A percentile compares a stretch with the other conserved stretches of the same genome.
Evolutionary conservation across 2,888 invertebrate species (phyloP).

Genomic region (Lasioglossum malachurum): DNA sequence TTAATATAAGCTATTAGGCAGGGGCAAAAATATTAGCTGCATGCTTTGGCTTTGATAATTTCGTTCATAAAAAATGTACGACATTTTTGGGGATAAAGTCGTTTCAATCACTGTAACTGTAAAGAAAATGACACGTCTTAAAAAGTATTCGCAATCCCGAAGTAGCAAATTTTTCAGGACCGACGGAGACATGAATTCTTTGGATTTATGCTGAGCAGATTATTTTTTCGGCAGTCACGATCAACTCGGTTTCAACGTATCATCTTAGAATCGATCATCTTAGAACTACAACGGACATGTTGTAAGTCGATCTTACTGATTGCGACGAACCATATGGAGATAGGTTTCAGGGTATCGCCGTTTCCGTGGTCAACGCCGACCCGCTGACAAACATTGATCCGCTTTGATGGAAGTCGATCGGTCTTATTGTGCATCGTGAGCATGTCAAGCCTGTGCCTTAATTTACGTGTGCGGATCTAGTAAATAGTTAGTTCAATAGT

Average conservation of each 20-base stretch:
- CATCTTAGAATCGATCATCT: constrained; percentile 28
- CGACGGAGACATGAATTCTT: neutral
- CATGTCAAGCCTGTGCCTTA: constrained; percentile 17
- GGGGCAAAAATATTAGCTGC: no score
- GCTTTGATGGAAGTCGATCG: constrained; percentile 54
- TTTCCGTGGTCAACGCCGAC: constrained; percentile 67
- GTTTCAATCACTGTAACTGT: no score
- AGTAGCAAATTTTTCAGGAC: neutral
- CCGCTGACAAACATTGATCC: constrained; percentile 49
- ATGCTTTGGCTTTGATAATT: no score
- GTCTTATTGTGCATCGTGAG: constrained; percentile 43
- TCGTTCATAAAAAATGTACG: no score
- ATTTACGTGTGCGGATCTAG: neutral
- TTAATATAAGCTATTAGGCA: neutral
- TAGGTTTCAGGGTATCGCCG: constrained; percentile 70
- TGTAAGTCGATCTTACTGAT: constrained; percentile 71
- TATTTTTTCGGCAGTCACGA: neutral
- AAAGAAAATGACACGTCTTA: no score
- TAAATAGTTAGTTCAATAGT: no score
- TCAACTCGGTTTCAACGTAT: neutral
- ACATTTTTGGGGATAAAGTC: no score
- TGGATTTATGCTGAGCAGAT: neutral
- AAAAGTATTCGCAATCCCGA: neutral
- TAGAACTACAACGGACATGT: constrained; percentile 41
- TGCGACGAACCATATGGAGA: constrained; percentile 61